Percentiles rank a stretch among this genome's conserved stretches.
These are phyloP conservation scores for Digitonthophagus gazella DNA, from an alignment of 2,888 invertebrate species.

Conservation along the genomic window DNA sequence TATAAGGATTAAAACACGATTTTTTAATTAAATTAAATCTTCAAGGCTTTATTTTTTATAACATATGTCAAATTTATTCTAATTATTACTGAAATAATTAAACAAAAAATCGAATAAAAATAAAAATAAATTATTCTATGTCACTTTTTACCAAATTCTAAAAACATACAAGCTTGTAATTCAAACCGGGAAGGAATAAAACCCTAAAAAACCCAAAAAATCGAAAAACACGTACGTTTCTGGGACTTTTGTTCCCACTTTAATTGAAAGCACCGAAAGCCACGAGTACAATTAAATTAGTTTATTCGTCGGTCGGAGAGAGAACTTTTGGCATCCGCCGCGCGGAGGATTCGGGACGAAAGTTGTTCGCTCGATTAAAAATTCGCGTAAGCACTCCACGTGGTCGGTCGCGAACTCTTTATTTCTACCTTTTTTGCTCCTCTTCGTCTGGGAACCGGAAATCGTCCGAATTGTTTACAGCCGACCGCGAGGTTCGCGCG, in stretches of 20 bases:
- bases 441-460: background rate
- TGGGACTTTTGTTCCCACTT: background rate
- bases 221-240: no score
- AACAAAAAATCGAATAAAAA: no score
- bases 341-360: background rate
- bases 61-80: no score
- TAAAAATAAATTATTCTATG: no score
- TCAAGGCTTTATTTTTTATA: no score
- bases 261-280: background rate
- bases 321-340: background rate
- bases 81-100: no score
- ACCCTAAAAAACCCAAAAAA: no score
- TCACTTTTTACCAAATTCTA: no score
- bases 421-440: background rate
- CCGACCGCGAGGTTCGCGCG: background rate
- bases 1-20: no score
- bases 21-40: no score
- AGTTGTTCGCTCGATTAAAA: background rate
- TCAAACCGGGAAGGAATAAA: no score
- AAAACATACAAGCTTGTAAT: no score
- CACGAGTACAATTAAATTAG: background rate
- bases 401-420: background rate
- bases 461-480: background rate
- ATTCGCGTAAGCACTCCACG: background rate
- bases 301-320: background rate